Conservation (phyloP, 35 echinoderm and acorn worm genomes). For the Acanthaster planci region DNA sequence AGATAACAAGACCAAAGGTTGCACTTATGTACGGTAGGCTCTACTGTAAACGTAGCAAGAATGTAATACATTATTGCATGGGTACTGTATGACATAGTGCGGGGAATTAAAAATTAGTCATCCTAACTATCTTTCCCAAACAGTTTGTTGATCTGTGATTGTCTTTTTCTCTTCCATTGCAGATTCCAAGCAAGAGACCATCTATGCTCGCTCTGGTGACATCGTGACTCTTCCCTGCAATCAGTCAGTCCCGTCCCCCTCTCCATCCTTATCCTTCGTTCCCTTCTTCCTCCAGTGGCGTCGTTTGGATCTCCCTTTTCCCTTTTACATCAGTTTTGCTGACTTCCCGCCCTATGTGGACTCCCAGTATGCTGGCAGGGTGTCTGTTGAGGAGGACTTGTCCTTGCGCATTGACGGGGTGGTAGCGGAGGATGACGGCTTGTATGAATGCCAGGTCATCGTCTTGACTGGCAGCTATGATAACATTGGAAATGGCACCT, state of each 20-base stretch:
- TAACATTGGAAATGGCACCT: constrained; percentile 67
- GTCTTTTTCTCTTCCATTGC: background rate
- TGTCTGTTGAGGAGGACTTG: constrained; percentile 24
- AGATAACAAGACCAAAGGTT: background rate
- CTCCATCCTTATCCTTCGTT: constrained; percentile 46
- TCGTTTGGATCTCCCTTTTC: constrained; percentile 42
- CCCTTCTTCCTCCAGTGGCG: constrained; percentile 74
- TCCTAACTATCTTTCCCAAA: too few relatives aligned
- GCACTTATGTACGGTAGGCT: background rate
- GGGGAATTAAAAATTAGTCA: too few relatives aligned
- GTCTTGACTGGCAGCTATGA: constrained; percentile 39
- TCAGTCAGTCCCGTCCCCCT: constrained; percentile 48
- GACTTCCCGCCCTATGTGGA: constrained; percentile 34
- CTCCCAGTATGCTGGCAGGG: constrained; percentile 38
- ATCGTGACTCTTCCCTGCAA: constrained; percentile 68
- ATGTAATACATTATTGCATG: background rate
- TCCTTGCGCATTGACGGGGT: constrained; percentile 43
- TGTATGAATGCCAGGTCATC: constrained; percentile 64
- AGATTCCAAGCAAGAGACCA: background rate
- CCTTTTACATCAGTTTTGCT: constrained; percentile 60
- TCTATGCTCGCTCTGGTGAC: constrained; percentile 48
- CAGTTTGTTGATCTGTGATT: too few relatives aligned
- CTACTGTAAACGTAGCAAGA: background rate
- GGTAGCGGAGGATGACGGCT: constrained; percentile 45
- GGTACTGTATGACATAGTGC: too few relatives aligned